Base-by-base conservation (phyloP, 2,113 vertebrate species). In the Hipposideros armiger region DNA sequence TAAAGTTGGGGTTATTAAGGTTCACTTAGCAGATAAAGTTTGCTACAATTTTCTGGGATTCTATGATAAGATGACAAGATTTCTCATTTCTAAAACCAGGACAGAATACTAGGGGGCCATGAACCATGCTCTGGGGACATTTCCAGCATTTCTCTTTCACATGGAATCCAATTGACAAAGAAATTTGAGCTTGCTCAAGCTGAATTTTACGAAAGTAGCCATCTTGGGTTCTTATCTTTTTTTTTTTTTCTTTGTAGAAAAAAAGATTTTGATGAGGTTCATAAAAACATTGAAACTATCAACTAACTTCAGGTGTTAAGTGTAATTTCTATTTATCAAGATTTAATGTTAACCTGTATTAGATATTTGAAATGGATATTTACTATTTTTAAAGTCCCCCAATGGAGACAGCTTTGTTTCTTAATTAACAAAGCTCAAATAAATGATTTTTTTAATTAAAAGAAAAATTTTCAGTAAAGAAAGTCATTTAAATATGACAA, bases 11-110 rank as follows among this genome's bases (percentile, higher is more conserved):
- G 98, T 98, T 98, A 97, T 98, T 98, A 97, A 97, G 98, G 98
- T 98, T 99, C 98, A 98, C 98, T 98, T 98, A 95, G 89, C 97
- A 98, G 98, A 98, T 98, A 98, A 98, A 98, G 97, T 98, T 99
- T 98, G 98, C 97, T 94, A 97, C 97, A 92, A 97, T 98, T 98
- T 99, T 94, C 95, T 96, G 96, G 97, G 95, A 98, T 97, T 96
- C 98, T 95, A 16, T 97, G 98, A 98, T 98, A 95, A 98, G 98
- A 98, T 98, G 98, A 98, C 97, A 98, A 97, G 98, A 98, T 98
- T 98, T 99, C 94, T 98, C 96, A 98, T 98, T 98, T 98, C 98
- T 90, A 98, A 97, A 98, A 98, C 97, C 97, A 97, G 95, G 87
- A 73, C 87, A 78, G 97, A 95, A 58, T 97, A 97, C n/a, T 98